A percentile compares a stretch with the other conserved stretches of the same genome.
Conservation (phyloP, 1,140 invertebrate species). For the Lepidotrigona ventralis region DNA sequence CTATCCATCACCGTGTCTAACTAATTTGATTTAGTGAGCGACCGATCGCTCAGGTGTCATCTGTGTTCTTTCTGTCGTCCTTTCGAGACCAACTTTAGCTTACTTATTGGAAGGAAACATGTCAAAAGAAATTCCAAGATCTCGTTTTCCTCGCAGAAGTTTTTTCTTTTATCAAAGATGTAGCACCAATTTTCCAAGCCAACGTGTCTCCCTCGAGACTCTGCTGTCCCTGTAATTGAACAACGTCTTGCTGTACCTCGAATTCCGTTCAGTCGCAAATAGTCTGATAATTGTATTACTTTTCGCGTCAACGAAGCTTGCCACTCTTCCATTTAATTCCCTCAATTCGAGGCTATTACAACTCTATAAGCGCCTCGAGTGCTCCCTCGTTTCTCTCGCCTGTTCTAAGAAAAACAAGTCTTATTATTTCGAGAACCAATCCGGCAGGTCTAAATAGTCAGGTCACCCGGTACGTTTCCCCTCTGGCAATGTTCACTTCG, state of each 20-base stretch:
- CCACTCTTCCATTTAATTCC: not conserved
- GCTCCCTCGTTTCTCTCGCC: not conserved
- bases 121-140: not conserved
- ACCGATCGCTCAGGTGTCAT: not conserved
- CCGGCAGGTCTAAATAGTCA: constrained; percentile 12
- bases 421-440: constrained; percentile 24
- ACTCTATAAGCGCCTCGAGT: constrained; percentile 4
- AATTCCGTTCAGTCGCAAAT: not conserved
- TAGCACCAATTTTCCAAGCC: no score
- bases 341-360: not conserved
- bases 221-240: not conserved
- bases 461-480: constrained; percentile 43
- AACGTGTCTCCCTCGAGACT: not conserved
- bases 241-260: constrained; percentile 11
- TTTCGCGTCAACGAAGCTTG: not conserved
- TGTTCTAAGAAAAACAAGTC: constrained; percentile 1
- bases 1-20: not conserved
- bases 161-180: no score
- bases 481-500: constrained; percentile 35
- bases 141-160: no score
- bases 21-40: constrained; percentile 30
- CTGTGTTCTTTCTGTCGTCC: not conserved
- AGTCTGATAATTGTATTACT: not conserved
- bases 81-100: no score
- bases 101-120: not conserved